Conservation (phyloP, 2,797 vertebrate genomes). For the Myotis planiceps region DNA sequence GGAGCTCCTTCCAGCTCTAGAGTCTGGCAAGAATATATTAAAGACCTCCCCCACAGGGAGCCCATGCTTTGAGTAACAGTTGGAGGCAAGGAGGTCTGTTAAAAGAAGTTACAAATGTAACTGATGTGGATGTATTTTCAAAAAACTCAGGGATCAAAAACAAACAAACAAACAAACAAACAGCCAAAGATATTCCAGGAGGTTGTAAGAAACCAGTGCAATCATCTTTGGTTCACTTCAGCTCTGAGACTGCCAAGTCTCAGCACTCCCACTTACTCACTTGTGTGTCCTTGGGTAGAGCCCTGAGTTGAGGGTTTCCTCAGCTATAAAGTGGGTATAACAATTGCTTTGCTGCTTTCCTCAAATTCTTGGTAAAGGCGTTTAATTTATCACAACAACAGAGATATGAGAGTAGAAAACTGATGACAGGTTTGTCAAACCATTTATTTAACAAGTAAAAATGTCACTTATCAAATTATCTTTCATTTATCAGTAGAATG, state of each 20-base stretch:
- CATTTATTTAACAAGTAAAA: neutral
- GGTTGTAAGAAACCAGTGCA: neutral
- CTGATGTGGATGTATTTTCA: neutral
- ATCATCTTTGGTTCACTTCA: neutral
- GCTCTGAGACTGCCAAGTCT: neutral
- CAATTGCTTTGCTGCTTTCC: neutral
- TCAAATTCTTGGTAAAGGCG: neutral
- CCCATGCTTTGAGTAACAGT: neutral
- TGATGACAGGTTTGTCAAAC: neutral
- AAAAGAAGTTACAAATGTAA: neutral
- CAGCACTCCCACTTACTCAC: neutral
- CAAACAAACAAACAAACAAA: neutral
- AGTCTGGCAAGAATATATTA: neutral
- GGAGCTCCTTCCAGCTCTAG: neutral
- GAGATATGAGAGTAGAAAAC: neutral
- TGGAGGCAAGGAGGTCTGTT: neutral
- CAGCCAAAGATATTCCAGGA: neutral
- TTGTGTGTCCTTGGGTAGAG: neutral
- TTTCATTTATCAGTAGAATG: constrained; percentile 12
- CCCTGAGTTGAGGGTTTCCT: neutral
- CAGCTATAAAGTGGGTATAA: neutral
- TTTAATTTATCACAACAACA: constrained; percentile 18
- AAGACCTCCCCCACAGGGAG: neutral
- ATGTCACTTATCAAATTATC: neutral
- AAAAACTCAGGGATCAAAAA: neutral